These are phyloP conservation scores for Eucriotettix oculatus DNA, from an alignment of 2,888 invertebrate genomes.

Conservation along the genomic window DNA sequence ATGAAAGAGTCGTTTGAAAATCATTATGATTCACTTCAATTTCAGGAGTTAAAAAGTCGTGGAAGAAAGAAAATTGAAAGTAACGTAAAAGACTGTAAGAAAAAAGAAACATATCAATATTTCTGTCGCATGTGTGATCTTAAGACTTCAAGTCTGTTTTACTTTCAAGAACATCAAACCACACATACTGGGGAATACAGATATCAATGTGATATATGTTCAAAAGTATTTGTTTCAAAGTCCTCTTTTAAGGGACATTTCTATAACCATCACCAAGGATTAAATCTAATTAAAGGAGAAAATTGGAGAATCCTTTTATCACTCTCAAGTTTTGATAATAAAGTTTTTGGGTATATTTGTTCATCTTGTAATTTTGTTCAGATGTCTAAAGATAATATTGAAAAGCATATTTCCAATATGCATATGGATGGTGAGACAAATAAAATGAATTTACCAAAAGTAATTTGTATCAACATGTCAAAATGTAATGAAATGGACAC, in stretches of 20 bases:
- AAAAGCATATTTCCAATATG: conserved; percentile 40
- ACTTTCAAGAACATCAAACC: conserved; percentile 55
- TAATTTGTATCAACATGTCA: conserved; percentile 27
- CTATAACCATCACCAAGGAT: conserved; percentile 6
- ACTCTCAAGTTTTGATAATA: conserved; percentile 17
- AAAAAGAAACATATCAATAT: conserved; percentile 6
- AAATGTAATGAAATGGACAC: conserved; percentile 18
- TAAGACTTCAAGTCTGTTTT: conserved; percentile 4
- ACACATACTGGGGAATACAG: conserved; percentile 66
- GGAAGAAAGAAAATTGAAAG: conserved; percentile 15
- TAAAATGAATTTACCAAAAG: conserved; percentile 26
- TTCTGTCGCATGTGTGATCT: conserved; percentile 11
- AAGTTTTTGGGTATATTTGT: conserved; percentile 44
- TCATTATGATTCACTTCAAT: conserved; percentile 22
- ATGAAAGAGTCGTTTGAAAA: conserved; percentile 34
- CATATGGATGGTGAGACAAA: conserved; percentile 25
- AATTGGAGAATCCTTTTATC: conserved; percentile 15
- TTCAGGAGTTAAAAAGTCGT: conserved; percentile 19
- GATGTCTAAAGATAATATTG: conserved; percentile 38
- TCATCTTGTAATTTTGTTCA: conserved; percentile 58
- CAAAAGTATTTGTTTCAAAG: conserved; percentile 8
- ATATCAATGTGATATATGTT: conserved; percentile 44
- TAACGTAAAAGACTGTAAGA: conserved; percentile 2
- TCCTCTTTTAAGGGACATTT: conserved; percentile 11
- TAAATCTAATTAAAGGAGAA: not conserved